These are phyloP conservation scores for Agrochola lychnidis DNA, from an alignment of 2,888 invertebrate species.

Conservation along the genomic window DNA sequence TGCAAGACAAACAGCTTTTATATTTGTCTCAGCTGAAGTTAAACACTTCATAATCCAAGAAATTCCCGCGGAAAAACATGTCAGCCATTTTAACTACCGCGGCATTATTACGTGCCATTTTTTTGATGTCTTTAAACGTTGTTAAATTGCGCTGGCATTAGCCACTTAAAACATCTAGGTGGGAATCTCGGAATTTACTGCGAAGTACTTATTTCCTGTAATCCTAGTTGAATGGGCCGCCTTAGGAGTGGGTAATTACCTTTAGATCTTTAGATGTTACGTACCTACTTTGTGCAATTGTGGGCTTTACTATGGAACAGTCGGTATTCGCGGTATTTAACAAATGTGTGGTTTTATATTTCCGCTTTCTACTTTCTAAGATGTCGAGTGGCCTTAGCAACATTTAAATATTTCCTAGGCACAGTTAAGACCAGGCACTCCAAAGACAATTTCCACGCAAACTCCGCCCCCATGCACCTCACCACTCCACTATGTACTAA, in stretches of 20 bases:
- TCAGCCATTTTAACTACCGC: slow-evolving; percentile 36
- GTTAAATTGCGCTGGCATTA: slow-evolving; percentile 52
- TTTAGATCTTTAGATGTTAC: slow-evolving; percentile 32
- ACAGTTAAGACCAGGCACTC: too few relatives aligned
- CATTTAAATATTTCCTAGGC: background rate
- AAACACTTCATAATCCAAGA: slow-evolving; percentile 44
- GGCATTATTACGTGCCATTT: slow-evolving; percentile 31
- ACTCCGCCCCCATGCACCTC: too few relatives aligned
- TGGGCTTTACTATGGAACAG: slow-evolving; percentile 9
- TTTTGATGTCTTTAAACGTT: slow-evolving; percentile 47
- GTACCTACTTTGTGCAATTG: slow-evolving; percentile 32
- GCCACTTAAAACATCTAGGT: slow-evolving; percentile 57
- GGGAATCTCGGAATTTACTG: slow-evolving; percentile 58
- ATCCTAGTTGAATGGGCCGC: slow-evolving; percentile 46
- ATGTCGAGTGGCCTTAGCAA: background rate
- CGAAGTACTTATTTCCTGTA: slow-evolving; percentile 58
- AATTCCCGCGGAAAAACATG: slow-evolving; percentile 29
- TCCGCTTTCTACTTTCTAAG: slow-evolving; percentile 6
- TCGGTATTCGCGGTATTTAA: slow-evolving; percentile 23
- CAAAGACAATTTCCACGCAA: too few relatives aligned
- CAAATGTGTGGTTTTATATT: slow-evolving; percentile 30
- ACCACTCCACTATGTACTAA: too few relatives aligned
- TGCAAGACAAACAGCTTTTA: background rate
- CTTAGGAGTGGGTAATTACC: slow-evolving; percentile 47
- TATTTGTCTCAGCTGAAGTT: background rate